Conservation (phyloP, 2,888 invertebrate species). For the Morpho achilles region DNA sequence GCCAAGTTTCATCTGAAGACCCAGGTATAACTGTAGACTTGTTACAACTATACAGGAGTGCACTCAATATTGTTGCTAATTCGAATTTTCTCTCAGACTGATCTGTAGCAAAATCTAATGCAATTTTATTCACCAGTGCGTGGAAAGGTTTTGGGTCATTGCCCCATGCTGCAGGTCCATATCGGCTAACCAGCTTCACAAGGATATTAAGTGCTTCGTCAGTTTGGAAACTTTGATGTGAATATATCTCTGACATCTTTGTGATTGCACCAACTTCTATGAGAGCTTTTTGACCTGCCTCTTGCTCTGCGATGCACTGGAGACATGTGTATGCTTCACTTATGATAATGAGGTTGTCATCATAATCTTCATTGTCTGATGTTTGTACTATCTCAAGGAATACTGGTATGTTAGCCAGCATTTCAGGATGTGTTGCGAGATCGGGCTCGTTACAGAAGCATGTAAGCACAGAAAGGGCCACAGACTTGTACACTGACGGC, state of each 20-base stretch:
- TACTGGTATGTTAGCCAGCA: conserved; percentile 89
- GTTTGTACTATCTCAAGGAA: conserved; percentile 91
- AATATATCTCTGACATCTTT: conserved; percentile 91
- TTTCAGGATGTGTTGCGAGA: conserved; percentile 89
- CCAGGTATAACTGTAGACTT: conserved; percentile 82
- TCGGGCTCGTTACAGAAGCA: conserved; percentile 91
- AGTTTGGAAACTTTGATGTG: conserved; percentile 92
- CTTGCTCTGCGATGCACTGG: conserved; percentile 88
- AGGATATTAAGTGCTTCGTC: conserved; percentile 92
- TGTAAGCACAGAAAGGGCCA: conserved; percentile 92
- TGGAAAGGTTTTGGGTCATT: conserved; percentile 89
- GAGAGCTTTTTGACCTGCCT: conserved; percentile 88
- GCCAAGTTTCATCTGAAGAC: conserved; percentile 88
- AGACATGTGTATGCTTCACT: conserved; percentile 92
- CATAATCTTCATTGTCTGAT: conserved; percentile 90
- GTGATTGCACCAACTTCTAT: conserved; percentile 87
- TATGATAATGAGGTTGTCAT: conserved; percentile 91
- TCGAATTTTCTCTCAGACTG: conserved; percentile 94
- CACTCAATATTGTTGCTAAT: conserved; percentile 87
- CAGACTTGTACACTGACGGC: conserved; percentile 93
- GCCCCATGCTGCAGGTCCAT: conserved; percentile 88
- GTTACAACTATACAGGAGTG: conserved; percentile 86
- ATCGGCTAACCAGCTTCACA: conserved; percentile 84
- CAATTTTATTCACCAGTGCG: conserved; percentile 88
- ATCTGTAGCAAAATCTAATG: conserved; percentile 93